phyloP scores from a whole-genome alignment of 1,140 invertebrate species.

The Pachyrhynchus sulphureomaculatus region DNA sequence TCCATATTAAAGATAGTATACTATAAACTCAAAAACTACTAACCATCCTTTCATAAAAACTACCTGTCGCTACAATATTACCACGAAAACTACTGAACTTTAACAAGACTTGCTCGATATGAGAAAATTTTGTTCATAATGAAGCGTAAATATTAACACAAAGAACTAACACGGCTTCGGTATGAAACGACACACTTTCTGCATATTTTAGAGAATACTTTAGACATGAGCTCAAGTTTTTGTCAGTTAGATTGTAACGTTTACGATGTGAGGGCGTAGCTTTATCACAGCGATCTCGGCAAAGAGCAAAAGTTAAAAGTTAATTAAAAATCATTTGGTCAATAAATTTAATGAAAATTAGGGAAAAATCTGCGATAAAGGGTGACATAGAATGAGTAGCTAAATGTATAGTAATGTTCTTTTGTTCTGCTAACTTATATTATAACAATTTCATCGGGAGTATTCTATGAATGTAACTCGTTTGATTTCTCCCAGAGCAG shows the following conservation, averaged over 20 bases:
- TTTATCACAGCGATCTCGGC: conserved; percentile 25
- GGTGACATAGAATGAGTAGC: no score
- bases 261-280: conserved; percentile 16
- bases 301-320: conserved; percentile 1
- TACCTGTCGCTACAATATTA: conserved; percentile 23
- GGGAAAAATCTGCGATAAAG: no score
- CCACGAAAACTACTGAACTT: conserved; percentile 24
- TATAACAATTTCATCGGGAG: no score
- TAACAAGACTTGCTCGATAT: conserved; percentile 29
- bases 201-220: conserved; percentile 36
- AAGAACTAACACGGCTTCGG: conserved; percentile 37
- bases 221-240: conserved; percentile 25
- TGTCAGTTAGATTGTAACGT: conserved; percentile 15
- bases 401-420: no score
- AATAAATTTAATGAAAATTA: no score
- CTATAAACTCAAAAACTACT: conserved; percentile 14
- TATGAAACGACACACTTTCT: conserved; percentile 32
- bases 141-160: conserved; percentile 47
- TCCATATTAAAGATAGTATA: no score
- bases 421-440: no score
- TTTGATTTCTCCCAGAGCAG: no score
- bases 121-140: conserved; percentile 35
- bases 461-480: no score
- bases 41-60: conserved; percentile 9
- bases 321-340: neutral